A percentile compares a stretch with the other conserved stretches of the same genome.
These are phyloP conservation scores for Phorcus lineatus DNA, from an alignment of 2,888 invertebrate genomes.

Conservation along the genomic window DNA sequence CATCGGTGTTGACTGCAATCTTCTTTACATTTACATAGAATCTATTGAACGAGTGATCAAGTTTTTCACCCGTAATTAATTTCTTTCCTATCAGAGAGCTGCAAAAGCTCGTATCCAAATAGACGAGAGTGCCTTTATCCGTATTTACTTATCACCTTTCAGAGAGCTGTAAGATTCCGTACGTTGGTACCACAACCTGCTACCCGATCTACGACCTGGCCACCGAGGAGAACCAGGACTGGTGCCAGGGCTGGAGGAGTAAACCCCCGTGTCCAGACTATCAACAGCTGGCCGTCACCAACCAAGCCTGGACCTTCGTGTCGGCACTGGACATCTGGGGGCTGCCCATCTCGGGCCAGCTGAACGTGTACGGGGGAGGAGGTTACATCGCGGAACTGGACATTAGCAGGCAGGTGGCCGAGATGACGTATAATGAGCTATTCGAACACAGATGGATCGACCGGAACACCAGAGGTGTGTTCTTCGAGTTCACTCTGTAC, in stretches of 20 bases:
- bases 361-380: constrained; percentile 58
- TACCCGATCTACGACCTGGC: constrained; percentile 41
- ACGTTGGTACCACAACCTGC: constrained; percentile 37
- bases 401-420: constrained; percentile 52
- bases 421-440: constrained; percentile 51
- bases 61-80: no score
- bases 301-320: constrained; percentile 55
- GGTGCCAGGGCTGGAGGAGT: constrained; percentile 49
- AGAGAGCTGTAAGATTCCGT: constrained; percentile 36
- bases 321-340: constrained; percentile 56
- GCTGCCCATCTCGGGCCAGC: constrained; percentile 50
- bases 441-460: constrained; percentile 58
- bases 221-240: constrained; percentile 43
- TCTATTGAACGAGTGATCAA: no score
- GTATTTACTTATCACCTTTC: no score
- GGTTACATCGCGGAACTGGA: constrained; percentile 63
- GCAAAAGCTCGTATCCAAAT: no score
- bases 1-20: no score
- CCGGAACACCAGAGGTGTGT: constrained; percentile 59
- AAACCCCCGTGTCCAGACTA: constrained; percentile 39
- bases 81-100: no score
- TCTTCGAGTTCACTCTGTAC: constrained; percentile 65
- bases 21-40: no score
- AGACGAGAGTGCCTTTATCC: no score
- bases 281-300: constrained; percentile 43